Percentiles rank a stretch among this genome's conserved stretches.
phyloP scores from a whole-genome alignment of 2,113 vertebrate species.

The Marcusenius ussheri region DNA sequence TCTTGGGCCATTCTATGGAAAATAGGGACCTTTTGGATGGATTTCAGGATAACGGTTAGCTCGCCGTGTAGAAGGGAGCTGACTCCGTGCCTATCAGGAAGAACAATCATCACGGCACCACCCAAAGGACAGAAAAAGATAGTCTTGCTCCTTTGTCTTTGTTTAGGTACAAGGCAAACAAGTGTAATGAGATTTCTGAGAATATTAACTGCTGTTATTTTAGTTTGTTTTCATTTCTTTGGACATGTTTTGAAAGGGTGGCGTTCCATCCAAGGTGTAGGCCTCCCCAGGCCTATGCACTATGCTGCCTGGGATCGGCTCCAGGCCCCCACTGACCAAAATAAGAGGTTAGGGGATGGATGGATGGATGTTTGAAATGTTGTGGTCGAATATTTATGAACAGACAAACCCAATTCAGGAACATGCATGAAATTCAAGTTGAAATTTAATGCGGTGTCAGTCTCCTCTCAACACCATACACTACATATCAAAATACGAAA shows the following conservation, averaged over 20 bases:
- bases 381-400: background rate
- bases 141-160: background rate
- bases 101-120: background rate
- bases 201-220: background rate
- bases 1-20: background rate
- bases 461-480: background rate
- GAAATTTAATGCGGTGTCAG: background rate
- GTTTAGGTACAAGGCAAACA: background rate
- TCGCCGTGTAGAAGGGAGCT: background rate
- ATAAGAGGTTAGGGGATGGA: background rate
- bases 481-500: background rate
- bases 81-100: background rate
- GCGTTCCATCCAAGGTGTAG: background rate
- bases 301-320: background rate
- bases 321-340: background rate
- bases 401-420: background rate
- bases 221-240: background rate
- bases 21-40: background rate
- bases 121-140: background rate
- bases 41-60: background rate
- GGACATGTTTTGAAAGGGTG: background rate
- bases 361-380: background rate
- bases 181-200: background rate
- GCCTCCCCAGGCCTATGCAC: background rate
- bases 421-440: background rate